phyloP scores from a whole-genome alignment of 92 coral and sea anemone genomes.

The Palythoa heliodiscus region DNA sequence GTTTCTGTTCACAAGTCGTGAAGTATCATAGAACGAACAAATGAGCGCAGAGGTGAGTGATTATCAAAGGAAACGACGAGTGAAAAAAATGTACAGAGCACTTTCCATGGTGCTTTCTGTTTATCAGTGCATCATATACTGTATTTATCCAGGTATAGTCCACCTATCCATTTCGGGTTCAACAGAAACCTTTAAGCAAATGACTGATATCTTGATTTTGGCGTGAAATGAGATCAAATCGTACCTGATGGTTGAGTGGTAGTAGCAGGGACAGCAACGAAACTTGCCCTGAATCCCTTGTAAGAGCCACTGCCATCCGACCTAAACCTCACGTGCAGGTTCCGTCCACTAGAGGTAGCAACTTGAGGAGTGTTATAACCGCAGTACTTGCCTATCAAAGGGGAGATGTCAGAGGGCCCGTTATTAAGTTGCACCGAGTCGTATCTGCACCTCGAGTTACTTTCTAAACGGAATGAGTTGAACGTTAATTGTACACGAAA shows the following conservation, averaged over 20 bases:
- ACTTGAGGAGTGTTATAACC: background rate
- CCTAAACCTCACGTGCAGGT: background rate
- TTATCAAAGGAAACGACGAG: too few species aligned
- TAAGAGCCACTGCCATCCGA: background rate
- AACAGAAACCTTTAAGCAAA: too few species aligned
- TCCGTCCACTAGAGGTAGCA: background rate
- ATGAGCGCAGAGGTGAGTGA: too few species aligned
- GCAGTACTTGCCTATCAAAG: slow-evolving; percentile 5
- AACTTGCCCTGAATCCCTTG: background rate
- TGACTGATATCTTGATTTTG: too few species aligned
- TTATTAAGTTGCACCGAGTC: slow-evolving; percentile 29
- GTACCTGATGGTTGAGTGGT: background rate
- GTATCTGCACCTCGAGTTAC: slow-evolving; percentile 41
- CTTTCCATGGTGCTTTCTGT: too few species aligned
- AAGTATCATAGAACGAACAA: too few species aligned
- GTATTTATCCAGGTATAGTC: too few species aligned
- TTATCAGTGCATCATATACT: too few species aligned
- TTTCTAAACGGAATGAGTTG: slow-evolving; percentile 38
- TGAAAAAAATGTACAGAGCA: too few species aligned
- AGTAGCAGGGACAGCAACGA: background rate
- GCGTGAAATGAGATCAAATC: too few species aligned
- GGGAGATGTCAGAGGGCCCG: background rate
- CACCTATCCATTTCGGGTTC: too few species aligned
- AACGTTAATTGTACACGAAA: slow-evolving; percentile 31
- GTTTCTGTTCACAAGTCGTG: too few species aligned